A percentile compares a stretch with the other conserved stretches of the same genome.
These are phyloP conservation scores for Nomia melanderi DNA, from an alignment of 1,140 invertebrate genomes.

Conservation along the genomic window DNA sequence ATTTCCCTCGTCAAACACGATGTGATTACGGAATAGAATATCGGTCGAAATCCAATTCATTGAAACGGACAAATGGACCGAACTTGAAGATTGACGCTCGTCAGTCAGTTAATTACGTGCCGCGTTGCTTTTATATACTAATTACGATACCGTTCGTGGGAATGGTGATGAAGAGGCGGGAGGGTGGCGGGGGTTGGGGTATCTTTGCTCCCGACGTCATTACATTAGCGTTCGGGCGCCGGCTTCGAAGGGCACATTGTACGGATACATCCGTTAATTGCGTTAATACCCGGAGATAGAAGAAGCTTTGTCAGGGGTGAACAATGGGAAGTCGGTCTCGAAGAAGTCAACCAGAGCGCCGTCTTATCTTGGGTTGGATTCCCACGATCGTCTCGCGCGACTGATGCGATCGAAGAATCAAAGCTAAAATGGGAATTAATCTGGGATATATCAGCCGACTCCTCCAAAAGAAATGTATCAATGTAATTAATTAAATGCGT, in stretches of 20 bases:
- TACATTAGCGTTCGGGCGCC: constrained; percentile 14
- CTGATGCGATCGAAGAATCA: neutral
- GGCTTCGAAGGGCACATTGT: constrained; percentile 22
- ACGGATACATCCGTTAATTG: constrained; percentile 56
- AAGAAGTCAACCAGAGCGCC: constrained; percentile 15
- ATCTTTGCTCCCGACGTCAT: constrained; percentile 1
- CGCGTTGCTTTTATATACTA: constrained; percentile 52
- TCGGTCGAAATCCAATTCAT: constrained; percentile 14
- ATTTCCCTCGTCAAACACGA: constrained; percentile 36
- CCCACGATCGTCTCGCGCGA: constrained; percentile 35
- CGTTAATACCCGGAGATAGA: constrained; percentile 57
- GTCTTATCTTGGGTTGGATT: constrained; percentile 24
- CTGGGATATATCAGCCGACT: too few species aligned
- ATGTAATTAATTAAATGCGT: too few species aligned
- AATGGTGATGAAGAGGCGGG: too few species aligned
- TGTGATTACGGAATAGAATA: constrained; percentile 24
- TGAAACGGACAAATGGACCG: constrained; percentile 43
- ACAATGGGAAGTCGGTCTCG: constrained; percentile 44
- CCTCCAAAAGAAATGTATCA: too few species aligned
- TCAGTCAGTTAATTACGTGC: constrained; percentile 47
- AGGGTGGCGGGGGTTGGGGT: neutral
- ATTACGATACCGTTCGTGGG: constrained; percentile 49
- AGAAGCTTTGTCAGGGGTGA: constrained; percentile 54
- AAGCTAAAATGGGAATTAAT: neutral
- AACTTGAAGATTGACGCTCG: constrained; percentile 28